Evolutionary conservation across 1,140 invertebrate genomes (phyloP).

Genomic region (Agrypnia vestita): DNA sequence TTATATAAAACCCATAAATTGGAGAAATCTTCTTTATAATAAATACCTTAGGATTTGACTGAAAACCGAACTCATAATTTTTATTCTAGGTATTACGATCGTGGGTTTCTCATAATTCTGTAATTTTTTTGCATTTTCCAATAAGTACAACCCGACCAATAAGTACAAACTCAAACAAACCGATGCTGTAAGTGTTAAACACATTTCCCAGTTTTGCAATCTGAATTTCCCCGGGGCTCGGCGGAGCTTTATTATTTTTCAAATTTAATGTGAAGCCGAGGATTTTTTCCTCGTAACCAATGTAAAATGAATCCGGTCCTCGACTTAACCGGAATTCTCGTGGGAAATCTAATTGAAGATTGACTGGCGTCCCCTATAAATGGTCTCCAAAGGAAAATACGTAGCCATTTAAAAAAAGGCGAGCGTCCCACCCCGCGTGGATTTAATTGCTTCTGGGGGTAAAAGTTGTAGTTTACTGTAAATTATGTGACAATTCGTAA

Average conservation of each 20-base stretch:
- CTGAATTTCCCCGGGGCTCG: conserved; percentile 41
- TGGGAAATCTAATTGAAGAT: conserved; percentile 54
- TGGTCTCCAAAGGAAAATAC: conserved; percentile 39
- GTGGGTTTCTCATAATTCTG: too few species aligned
- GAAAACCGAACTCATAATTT: too few species aligned
- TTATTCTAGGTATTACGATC: too few species aligned
- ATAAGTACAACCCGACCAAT: too few species aligned
- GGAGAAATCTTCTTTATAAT: too few species aligned
- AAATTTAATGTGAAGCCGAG: conserved; percentile 46
- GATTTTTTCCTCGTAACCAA: conserved; percentile 25
- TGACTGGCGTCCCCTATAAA: conserved; percentile 37
- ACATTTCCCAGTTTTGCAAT: not conserved
- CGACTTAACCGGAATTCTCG: conserved; percentile 25
- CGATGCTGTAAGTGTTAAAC: conserved; percentile 9
- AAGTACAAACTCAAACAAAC: not conserved
- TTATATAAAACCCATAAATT: too few species aligned
- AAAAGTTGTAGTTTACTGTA: too few species aligned
- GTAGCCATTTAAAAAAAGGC: conserved; percentile 20
- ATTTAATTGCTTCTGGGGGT: conserved; percentile 14
- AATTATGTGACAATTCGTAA: too few species aligned
- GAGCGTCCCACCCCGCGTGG: not conserved
- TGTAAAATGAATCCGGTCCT: conserved; percentile 41
- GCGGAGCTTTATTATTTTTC: conserved; percentile 38
- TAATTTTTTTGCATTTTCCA: too few species aligned
- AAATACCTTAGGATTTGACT: too few species aligned